Evolutionary conservation across 2,797 vertebrate species (phyloP).

Genomic region (Myotis myotis): DNA sequence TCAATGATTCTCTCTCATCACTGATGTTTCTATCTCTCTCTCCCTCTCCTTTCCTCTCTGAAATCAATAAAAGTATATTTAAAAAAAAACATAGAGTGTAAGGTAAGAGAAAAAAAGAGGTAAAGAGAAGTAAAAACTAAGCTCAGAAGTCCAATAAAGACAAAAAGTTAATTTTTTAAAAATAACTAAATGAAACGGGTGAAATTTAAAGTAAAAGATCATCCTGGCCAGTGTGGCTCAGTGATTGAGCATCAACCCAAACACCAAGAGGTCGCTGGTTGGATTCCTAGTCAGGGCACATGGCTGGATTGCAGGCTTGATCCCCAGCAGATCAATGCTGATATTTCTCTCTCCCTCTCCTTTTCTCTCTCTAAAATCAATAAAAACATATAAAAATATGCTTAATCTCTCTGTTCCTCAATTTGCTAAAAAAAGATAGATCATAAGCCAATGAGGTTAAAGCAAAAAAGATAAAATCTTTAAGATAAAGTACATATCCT

Average conservation of each 20-base stretch:
- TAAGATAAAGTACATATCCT: not conserved
- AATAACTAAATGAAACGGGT: not conserved
- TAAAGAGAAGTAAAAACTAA: not conserved
- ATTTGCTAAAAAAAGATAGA: not conserved
- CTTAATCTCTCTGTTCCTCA: too few species aligned
- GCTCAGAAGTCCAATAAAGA: not conserved
- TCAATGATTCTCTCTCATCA: too few species aligned
- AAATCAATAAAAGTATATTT: not conserved
- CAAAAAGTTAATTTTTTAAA: not conserved
- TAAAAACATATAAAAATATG: too few species aligned
- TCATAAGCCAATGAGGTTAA: conserved; percentile 20
- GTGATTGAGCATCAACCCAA: too few species aligned
- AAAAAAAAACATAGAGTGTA: not conserved
- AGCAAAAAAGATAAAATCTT: not conserved
- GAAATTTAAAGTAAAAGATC: not conserved
- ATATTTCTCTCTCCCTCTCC: too few species aligned
- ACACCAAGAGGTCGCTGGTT: too few species aligned
- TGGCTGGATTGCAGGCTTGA: too few species aligned
- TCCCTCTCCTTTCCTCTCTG: too few species aligned
- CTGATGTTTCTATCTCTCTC: too few species aligned
- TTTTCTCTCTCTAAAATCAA: too few species aligned
- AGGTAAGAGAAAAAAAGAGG: not conserved
- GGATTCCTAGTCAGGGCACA: too few species aligned
- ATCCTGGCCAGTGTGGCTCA: not conserved
- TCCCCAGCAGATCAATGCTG: too few species aligned